Evolutionary conservation across 2,888 invertebrate species (phyloP), one percentile per base, ranked within the genome.

Genomic region (Trachelus troglodyta): DNA sequence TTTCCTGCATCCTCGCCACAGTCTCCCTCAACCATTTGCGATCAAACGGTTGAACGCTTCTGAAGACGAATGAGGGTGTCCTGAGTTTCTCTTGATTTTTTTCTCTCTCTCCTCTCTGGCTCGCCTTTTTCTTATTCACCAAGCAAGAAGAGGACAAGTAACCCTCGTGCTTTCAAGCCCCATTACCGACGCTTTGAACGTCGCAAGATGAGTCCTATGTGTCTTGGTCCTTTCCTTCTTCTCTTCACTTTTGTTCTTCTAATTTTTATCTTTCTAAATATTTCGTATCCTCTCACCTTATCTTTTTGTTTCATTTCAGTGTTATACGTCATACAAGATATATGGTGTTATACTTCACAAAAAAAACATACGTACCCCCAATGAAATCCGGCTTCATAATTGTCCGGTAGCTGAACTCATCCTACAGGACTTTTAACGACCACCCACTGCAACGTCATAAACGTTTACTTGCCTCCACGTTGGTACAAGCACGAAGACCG

Each of bases 161-260:
- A 33, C 71, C 79, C 82, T 82, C 81, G 84, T 85, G 86, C 87
- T 85, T 89, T 87, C 87, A 88, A 87, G 90, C 89, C 86, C 87
- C 90, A 90, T 90, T 90, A 90, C 88, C 88, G 79, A 79, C 85
- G 85, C 89, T 90, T 90, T 90, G 87, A 89, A 83, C 85, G 83
- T 80, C 81, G 79, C 81, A 77, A 77, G 81, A 81, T 81, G 77
- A 76, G 71, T 12, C 31, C 71, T 23, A 23, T 23, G 71, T 31
- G 77, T 79, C 23, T 56, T 15, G 23, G 56, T 56, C 23, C 56
- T 56, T 56, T 56, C 56, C 15, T 23, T 56, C 56, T 56, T 56
- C 56, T 56, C 56, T 56, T 56, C 56, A 9, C 23, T 23, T 78
- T 76, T 81, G 75, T 79, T 76, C 79, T 76, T 75, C 40, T 69